Conservation (phyloP, 2,113 vertebrate genomes). For the Siphamia tubifer region DNA sequence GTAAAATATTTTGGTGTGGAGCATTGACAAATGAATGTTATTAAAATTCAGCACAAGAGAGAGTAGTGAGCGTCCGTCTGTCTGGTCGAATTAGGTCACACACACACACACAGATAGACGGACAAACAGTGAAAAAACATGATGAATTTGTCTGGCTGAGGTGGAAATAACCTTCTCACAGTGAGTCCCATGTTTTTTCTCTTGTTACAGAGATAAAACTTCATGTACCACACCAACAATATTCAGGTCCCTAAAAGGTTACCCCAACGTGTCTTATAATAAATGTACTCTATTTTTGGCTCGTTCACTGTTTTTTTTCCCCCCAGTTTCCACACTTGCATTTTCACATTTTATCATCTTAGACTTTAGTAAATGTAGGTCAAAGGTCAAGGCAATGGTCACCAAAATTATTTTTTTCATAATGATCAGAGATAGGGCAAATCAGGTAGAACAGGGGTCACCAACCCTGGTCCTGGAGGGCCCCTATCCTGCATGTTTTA, state of each 20-base stretch:
- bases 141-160: conserved; percentile 39
- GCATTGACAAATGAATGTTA: neutral
- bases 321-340: too few species aligned
- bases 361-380: too few species aligned
- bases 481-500: too few species aligned
- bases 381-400: too few species aligned
- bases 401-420: too few species aligned
- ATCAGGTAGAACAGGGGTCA: too few species aligned
- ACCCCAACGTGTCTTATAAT: conserved; percentile 19
- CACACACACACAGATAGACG: conserved; percentile 2
- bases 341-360: too few species aligned
- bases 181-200: neutral
- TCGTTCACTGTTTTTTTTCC: too few species aligned
- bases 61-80: conserved; percentile 25
- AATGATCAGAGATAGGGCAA: too few species aligned
- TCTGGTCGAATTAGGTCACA: conserved; percentile 21
- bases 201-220: conserved; percentile 37
- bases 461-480: too few species aligned
- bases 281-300: neutral
- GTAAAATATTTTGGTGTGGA: neutral
- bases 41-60: conserved; percentile 4
- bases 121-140: neutral
- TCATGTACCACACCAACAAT: conserved; percentile 18
- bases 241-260: conserved; percentile 60
- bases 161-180: conserved; percentile 42